Conservation (phyloP, 1,140 invertebrate species). For the Calosoma granatense region DNA sequence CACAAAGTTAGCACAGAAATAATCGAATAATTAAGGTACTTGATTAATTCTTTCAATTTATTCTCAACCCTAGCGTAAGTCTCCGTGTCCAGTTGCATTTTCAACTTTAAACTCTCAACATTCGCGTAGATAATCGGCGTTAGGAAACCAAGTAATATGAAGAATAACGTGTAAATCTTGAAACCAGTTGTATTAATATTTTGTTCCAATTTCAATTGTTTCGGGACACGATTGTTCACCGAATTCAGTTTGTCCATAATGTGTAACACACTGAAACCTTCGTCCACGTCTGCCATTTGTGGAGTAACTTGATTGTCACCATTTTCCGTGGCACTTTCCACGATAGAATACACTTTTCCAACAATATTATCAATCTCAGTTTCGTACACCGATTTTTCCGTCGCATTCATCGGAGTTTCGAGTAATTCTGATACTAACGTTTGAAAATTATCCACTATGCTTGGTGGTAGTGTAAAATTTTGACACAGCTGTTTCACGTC, state of each 20-base stretch:
- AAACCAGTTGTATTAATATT: neutral
- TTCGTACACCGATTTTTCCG: neutral
- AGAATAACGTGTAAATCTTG: neutral
- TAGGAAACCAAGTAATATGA: neutral
- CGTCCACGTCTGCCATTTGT: neutral
- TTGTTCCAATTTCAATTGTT: neutral
- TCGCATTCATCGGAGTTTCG: neutral
- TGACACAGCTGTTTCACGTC: neutral
- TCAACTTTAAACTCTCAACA: neutral
- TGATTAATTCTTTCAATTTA: neutral
- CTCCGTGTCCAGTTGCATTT: neutral
- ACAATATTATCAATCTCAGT: neutral
- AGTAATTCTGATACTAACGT: neutral
- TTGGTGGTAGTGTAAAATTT: neutral
- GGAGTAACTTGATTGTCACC: neutral
- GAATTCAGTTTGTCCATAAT: neutral
- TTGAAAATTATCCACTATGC: neutral
- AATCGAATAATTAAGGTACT: neutral
- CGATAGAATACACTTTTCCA: neutral
- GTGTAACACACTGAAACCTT: neutral
- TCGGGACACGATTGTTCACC: neutral
- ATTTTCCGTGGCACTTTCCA: neutral
- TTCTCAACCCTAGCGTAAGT: neutral
- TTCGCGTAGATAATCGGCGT: neutral
- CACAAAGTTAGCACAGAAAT: constrained; percentile 8